These are phyloP conservation scores for Eulemur coronatus DNA, from an alignment of 2,797 vertebrate species.

Conservation along the genomic window DNA sequence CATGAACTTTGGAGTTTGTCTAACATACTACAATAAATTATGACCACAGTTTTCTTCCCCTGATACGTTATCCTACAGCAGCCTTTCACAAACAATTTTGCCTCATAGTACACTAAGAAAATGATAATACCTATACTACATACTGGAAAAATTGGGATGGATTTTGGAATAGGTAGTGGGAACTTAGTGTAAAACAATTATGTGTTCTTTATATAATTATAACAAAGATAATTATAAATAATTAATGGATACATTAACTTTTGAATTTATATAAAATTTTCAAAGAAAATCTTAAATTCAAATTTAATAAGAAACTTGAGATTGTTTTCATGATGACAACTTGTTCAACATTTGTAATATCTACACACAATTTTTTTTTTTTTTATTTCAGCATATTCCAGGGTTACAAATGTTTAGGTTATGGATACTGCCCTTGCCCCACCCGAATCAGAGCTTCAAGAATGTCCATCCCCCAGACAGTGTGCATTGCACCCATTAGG, in stretches of 20 bases:
- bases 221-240: not conserved
- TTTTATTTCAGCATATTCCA: no score
- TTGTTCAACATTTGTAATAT: not conserved
- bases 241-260: not conserved
- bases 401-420: no score
- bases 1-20: constrained; percentile 5
- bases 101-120: not conserved
- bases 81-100: constrained; percentile 16
- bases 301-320: not conserved
- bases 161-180: not conserved
- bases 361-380: not conserved
- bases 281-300: constrained; percentile 9
- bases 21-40: not conserved
- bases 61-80: not conserved
- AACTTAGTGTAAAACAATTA: not conserved
- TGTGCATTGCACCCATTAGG: no score
- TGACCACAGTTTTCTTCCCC: not conserved
- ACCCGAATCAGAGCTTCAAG: no score
- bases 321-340: not conserved
- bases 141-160: not conserved
- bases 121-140: not conserved
- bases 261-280: not conserved
- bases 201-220: not conserved
- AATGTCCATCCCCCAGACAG: no score
- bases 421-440: no score